Conservation (phyloP, 2,797 vertebrate species). For the Gallinago stenura region DNA sequence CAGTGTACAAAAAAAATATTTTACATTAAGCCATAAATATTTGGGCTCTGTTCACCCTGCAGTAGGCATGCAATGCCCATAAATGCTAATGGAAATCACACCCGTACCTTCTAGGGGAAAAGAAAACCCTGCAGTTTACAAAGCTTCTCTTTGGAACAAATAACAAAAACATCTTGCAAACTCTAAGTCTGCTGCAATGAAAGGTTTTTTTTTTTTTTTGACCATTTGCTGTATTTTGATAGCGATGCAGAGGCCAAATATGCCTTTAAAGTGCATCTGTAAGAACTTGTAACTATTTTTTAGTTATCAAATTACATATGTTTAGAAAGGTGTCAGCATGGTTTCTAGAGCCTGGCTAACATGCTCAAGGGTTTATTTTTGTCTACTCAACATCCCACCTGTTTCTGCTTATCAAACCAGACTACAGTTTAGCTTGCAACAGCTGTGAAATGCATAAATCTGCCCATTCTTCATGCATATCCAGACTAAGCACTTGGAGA, state of each 20-base stretch:
- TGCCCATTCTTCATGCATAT: slow-evolving; percentile 29
- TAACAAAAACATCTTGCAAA: background rate
- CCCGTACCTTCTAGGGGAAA: background rate
- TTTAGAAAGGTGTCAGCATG: slow-evolving; percentile 52
- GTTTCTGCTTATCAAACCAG: slow-evolving; percentile 71
- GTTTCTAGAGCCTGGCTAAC: slow-evolving; percentile 47
- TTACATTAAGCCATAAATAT: slow-evolving; percentile 14
- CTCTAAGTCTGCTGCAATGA: background rate
- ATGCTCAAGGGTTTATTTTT: slow-evolving; percentile 68
- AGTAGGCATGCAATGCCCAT: background rate
- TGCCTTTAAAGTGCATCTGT: background rate
- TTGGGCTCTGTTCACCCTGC: background rate
- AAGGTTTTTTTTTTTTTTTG: background rate
- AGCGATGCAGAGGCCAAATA: background rate
- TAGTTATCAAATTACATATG: slow-evolving; percentile 52
- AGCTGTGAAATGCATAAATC: slow-evolving; percentile 71
- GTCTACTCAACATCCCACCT: slow-evolving; percentile 69
- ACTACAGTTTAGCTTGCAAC: slow-evolving; percentile 52
- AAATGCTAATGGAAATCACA: slow-evolving; percentile 18
- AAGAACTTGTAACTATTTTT: slow-evolving; percentile 35
- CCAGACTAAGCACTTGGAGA: background rate
- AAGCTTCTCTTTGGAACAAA: background rate
- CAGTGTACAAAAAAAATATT: background rate
- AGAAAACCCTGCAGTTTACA: background rate
- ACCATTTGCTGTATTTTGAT: slow-evolving; percentile 6